These are phyloP conservation scores for Anhinga rufa DNA, from an alignment of 2,113 vertebrate genomes.

Conservation along the genomic window DNA sequence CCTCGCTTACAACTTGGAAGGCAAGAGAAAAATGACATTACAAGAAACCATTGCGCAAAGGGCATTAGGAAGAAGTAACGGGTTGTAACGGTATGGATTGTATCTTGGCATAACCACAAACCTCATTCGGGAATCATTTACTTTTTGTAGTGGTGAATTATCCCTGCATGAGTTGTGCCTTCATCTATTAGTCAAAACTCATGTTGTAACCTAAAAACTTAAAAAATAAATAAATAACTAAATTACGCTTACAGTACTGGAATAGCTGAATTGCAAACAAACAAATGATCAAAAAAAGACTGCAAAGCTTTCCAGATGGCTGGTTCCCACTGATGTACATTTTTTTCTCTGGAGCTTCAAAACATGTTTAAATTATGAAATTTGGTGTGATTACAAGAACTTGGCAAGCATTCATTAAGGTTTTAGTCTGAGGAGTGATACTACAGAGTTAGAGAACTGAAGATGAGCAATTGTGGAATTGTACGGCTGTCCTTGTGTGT, in stretches of 20 bases:
- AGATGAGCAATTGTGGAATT: background rate
- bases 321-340: constrained; percentile 44
- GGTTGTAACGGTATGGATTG: background rate
- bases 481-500: background rate
- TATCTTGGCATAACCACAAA: background rate
- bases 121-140: background rate
- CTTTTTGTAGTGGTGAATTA: background rate
- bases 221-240: constrained; percentile 13
- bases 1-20: background rate
- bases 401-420: constrained; percentile 40
- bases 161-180: background rate
- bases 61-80: background rate
- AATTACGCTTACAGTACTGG: background rate
- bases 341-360: constrained; percentile 25
- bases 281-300: constrained; percentile 52
- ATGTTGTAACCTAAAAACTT: background rate
- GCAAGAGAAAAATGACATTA: background rate
- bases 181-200: background rate
- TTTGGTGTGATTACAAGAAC: constrained; percentile 50
- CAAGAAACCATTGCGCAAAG: background rate
- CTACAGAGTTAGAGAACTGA: background rate
- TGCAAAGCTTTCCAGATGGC: constrained; percentile 56
- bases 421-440: constrained; percentile 31
- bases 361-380: constrained; percentile 51
- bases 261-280: constrained; percentile 50